phyloP scores from a whole-genome alignment of 2,113 vertebrate species.

The Elgaria multicarinata region DNA sequence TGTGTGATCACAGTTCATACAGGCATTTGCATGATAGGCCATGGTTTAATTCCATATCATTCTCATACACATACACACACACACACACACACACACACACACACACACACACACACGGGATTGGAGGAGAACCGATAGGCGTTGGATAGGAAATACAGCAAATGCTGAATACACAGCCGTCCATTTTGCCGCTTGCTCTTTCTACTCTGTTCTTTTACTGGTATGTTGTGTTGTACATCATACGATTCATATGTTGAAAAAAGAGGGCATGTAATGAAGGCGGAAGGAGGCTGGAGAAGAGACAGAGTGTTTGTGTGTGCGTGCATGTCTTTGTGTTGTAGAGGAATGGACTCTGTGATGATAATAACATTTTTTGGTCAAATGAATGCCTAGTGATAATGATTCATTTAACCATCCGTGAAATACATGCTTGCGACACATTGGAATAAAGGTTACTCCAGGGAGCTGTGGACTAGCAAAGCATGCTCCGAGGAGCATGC shows the following conservation, averaged over 20 bases:
- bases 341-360: constrained; percentile 65
- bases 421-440: constrained; percentile 80
- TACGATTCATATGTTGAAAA: constrained; percentile 69
- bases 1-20: constrained; percentile 42
- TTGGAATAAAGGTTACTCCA: constrained; percentile 73
- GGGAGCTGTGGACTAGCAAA: constrained; percentile 64
- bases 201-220: constrained; percentile 45
- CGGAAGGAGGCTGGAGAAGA: constrained; percentile 44
- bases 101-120: neutral
- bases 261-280: constrained; percentile 49
- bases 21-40: constrained; percentile 42
- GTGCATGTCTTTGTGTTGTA: constrained; percentile 14
- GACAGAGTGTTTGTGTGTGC: neutral
- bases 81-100: neutral
- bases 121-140: constrained; percentile 40
- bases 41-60: constrained; percentile 40
- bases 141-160: constrained; percentile 58
- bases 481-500: constrained; percentile 68
- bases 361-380: constrained; percentile 78
- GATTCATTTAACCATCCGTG: constrained; percentile 85
- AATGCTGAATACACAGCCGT: constrained; percentile 61
- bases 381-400: constrained; percentile 80
- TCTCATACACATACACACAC: neutral
- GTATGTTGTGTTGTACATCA: constrained; percentile 71
- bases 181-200: constrained; percentile 58